Percentiles rank a stretch among this genome's conserved stretches.
Conservation (phyloP, 2,888 invertebrate genomes). For the Dilophus febrilis region DNA sequence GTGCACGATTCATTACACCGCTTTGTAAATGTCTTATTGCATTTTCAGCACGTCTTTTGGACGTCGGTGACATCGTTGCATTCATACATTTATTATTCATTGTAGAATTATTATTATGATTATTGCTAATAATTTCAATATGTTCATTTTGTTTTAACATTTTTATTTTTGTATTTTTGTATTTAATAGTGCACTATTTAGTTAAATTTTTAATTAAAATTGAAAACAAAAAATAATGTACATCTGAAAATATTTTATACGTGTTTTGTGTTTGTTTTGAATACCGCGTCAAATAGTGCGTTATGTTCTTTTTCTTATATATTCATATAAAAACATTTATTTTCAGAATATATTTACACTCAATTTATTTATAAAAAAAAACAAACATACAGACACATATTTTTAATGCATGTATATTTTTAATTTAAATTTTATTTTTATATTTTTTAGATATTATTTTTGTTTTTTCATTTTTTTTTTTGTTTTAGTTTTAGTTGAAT, state of each 20-base stretch:
- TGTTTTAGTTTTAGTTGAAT: neutral
- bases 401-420: neutral
- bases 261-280: too few relatives aligned
- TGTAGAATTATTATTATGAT: constrained; percentile 10
- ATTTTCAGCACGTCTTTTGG: constrained; percentile 8
- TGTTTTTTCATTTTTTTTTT: neutral
- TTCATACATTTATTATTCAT: constrained; percentile 9
- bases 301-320: too few relatives aligned
- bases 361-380: neutral
- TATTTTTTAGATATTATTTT: neutral
- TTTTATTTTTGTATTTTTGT: neutral
- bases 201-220: too few relatives aligned
- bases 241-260: too few relatives aligned
- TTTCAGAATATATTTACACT: too few relatives aligned
- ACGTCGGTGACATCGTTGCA: constrained; percentile 9
- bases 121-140: neutral
- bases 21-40: constrained; percentile 3
- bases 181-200: too few relatives aligned
- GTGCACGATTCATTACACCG: constrained; percentile 12
- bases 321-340: too few relatives aligned
- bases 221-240: too few relatives aligned
- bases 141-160: constrained; percentile 5
- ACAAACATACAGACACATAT: neutral
- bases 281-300: too few relatives aligned
- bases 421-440: neutral